Evolutionary conservation across 2,888 invertebrate species (phyloP).

Genomic region (Oxystoma pomonae): DNA sequence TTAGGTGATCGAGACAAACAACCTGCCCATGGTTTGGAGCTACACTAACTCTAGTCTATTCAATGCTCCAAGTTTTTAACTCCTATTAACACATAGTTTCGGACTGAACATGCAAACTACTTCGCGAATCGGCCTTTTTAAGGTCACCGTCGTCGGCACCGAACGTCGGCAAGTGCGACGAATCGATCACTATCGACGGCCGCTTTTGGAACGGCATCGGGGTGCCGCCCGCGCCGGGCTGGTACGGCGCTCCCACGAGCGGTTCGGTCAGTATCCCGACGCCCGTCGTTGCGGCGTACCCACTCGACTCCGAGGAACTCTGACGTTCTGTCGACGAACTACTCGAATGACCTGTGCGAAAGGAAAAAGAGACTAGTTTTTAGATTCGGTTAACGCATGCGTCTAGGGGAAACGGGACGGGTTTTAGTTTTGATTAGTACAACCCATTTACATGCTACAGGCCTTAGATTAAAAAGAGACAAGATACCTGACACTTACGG

Average conservation of each 20-base stretch:
- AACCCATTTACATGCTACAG: too few relatives aligned
- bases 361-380: too few relatives aligned
- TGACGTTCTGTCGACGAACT: constrained; percentile 37
- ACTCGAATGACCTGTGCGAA: constrained; percentile 9
- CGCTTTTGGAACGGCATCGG: constrained; percentile 34
- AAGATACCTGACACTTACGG: too few relatives aligned
- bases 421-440: too few relatives aligned
- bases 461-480: too few relatives aligned
- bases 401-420: too few relatives aligned
- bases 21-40: too few relatives aligned
- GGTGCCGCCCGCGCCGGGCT: constrained; percentile 7
- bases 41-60: too few relatives aligned
- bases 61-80: too few relatives aligned
- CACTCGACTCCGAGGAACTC: constrained; percentile 41
- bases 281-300: constrained; percentile 28
- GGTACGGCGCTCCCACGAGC: background rate
- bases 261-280: background rate
- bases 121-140: constrained; percentile 43
- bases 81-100: constrained; percentile 45
- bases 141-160: constrained; percentile 31
- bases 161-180: constrained; percentile 45
- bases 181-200: constrained; percentile 46
- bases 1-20: too few relatives aligned
- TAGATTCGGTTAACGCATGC: too few relatives aligned
- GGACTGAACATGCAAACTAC: constrained; percentile 47